phyloP scores from a whole-genome alignment of 2,797 vertebrate species.

The Serranus cabrilla region DNA sequence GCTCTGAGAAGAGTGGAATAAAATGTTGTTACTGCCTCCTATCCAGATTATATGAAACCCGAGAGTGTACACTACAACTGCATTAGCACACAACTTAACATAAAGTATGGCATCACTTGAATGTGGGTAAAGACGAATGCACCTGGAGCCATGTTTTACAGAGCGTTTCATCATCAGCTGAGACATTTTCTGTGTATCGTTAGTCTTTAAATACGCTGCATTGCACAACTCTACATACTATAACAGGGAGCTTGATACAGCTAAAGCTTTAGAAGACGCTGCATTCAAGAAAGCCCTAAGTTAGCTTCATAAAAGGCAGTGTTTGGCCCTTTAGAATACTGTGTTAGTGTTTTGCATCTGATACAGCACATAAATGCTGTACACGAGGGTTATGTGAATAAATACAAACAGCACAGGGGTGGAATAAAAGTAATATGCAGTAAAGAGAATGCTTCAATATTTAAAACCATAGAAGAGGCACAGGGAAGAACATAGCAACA shows the following conservation, averaged over 20 bases:
- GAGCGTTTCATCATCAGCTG: constrained; percentile 74
- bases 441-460: constrained; percentile 18
- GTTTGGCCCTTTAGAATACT: constrained; percentile 17
- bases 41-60: constrained; percentile 54
- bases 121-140: constrained; percentile 43
- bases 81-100: constrained; percentile 64
- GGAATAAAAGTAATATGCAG: constrained; percentile 30
- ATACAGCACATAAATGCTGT: constrained; percentile 9
- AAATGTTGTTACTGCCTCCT: constrained; percentile 45
- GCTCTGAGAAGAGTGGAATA: constrained; percentile 27
- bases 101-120: constrained; percentile 58
- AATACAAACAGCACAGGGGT: constrained; percentile 18
- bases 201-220: constrained; percentile 52
- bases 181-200: constrained; percentile 54
- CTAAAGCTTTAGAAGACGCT: constrained; percentile 8
- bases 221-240: constrained; percentile 48
- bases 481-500: neutral
- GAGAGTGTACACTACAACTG: constrained; percentile 36
- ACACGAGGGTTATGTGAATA: constrained; percentile 29
- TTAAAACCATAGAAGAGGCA: constrained; percentile 19
- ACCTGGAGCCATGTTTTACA: constrained; percentile 66
- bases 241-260: constrained; percentile 4
- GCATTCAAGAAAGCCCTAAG: neutral
- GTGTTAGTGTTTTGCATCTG: constrained; percentile 11
- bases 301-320: constrained; percentile 6